phyloP scores from a whole-genome alignment of 2,113 vertebrate genomes.

The Daboia siamensis region DNA sequence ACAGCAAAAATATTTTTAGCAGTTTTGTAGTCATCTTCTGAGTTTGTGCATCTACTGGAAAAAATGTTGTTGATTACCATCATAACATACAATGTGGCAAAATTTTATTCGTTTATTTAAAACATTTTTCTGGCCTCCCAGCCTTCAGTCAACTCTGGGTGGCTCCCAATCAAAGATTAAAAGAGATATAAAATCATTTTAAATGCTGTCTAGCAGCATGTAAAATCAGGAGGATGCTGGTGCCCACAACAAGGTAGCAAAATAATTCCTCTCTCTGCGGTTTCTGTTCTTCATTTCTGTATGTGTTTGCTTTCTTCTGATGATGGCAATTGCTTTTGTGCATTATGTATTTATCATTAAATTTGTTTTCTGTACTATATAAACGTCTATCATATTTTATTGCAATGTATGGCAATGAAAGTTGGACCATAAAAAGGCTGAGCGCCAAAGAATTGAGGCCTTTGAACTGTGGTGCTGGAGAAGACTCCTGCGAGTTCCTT shows the following conservation, averaged over 20 bases:
- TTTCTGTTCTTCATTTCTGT: neutral
- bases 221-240: neutral
- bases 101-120: neutral
- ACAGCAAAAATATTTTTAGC: too few relatives aligned
- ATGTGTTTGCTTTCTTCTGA: neutral
- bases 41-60: neutral
- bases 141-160: too few relatives aligned
- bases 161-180: too few relatives aligned
- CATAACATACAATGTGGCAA: neutral
- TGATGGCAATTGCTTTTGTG: neutral
- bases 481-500: too few relatives aligned
- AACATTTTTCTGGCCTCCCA: neutral
- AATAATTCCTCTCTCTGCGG: neutral
- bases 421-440: too few relatives aligned
- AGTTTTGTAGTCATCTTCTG: neutral
- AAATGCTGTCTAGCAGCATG: neutral
- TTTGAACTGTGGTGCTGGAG: too few relatives aligned
- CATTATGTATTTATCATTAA: neutral
- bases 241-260: neutral
- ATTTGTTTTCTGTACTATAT: neutral
- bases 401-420: too few relatives aligned
- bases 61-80: neutral
- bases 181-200: too few relatives aligned
- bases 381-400: neutral
- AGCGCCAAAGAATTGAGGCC: too few relatives aligned